phyloP scores from a whole-genome alignment of 1,140 invertebrate species.

The Zaprionus lachaisei region DNA sequence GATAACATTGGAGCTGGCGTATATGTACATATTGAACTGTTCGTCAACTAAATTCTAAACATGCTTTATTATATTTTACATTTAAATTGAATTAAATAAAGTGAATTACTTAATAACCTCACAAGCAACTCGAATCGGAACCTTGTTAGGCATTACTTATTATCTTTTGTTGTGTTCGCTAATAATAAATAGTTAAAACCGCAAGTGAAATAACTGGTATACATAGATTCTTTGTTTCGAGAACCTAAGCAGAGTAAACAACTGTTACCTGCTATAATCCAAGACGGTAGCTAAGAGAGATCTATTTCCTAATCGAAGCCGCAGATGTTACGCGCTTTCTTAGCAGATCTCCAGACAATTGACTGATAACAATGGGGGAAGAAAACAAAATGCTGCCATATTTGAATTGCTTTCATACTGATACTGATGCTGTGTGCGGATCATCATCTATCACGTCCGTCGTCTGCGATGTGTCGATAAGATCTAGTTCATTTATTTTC shows the following conservation, averaged over 20 bases:
- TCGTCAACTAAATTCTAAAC: too few species aligned
- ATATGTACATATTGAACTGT: too few species aligned
- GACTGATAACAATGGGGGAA: not conserved
- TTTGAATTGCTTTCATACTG: not conserved
- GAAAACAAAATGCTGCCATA: too few species aligned
- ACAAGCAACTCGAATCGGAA: too few species aligned
- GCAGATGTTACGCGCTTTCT: not conserved
- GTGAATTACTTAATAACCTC: too few species aligned
- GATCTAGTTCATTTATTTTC: slow-evolving; percentile 37
- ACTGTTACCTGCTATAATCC: not conserved
- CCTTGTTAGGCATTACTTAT: not conserved
- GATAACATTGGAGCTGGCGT: too few species aligned
- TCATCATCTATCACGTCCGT: slow-evolving; percentile 6
- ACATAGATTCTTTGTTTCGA: not conserved
- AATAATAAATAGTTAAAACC: not conserved
- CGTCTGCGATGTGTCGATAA: slow-evolving; percentile 16
- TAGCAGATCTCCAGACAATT: not conserved
- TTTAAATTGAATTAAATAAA: not conserved
- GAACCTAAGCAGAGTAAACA: not conserved
- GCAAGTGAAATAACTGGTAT: not conserved
- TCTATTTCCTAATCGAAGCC: not conserved
- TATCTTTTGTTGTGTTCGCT: not conserved
- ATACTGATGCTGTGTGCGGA: not conserved
- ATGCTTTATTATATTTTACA: not conserved
- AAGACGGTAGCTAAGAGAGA: not conserved